Conservation (phyloP, 2,888 invertebrate genomes). For the Eledone cirrhosa region DNA sequence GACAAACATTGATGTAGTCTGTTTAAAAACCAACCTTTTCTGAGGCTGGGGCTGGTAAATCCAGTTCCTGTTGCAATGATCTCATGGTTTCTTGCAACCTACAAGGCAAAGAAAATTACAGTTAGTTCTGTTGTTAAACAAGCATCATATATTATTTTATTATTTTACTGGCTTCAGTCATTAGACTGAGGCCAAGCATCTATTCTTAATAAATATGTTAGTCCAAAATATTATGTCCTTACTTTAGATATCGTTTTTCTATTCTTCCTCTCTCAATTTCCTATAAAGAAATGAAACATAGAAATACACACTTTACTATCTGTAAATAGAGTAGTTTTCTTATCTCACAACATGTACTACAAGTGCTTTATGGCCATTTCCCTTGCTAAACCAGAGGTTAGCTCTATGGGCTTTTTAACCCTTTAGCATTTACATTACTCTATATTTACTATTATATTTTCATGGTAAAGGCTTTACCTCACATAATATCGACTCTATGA, state of each 20-base stretch:
- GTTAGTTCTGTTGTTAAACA: too few species aligned
- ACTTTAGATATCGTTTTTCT: conserved; percentile 57
- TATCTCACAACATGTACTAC: not conserved
- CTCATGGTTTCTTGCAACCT: conserved; percentile 55
- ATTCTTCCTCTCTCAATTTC: conserved; percentile 57
- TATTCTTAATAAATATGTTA: not conserved
- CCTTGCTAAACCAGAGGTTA: not conserved
- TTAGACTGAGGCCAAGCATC: too few species aligned
- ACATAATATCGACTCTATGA: too few species aligned
- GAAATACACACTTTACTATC: not conserved
- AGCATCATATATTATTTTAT: too few species aligned
- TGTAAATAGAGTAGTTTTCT: not conserved
- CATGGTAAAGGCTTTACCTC: too few species aligned
- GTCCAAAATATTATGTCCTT: conserved; percentile 25
- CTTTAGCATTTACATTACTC: too few species aligned
- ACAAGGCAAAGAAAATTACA: not conserved
- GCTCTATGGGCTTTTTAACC: too few species aligned
- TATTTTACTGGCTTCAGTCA: too few species aligned
- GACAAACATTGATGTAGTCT: too few species aligned
- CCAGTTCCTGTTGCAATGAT: conserved; percentile 50
- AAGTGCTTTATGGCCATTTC: not conserved
- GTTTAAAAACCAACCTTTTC: conserved; percentile 38
- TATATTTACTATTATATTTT: too few species aligned
- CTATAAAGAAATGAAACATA: conserved; percentile 36
- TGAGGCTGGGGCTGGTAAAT: conserved; percentile 43